Conservation (phyloP, 2,888 invertebrate species). For the Epiblema foenella region DNA sequence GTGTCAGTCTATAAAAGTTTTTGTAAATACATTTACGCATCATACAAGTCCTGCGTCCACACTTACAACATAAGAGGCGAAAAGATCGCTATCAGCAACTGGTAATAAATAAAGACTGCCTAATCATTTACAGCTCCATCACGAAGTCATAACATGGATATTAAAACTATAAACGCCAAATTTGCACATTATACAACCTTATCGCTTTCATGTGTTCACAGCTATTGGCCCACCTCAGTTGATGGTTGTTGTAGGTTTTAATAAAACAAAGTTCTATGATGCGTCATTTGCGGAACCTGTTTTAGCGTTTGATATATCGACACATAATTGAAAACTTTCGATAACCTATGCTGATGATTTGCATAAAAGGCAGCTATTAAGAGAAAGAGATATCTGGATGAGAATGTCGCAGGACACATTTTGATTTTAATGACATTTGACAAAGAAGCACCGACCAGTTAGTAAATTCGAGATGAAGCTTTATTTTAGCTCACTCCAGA, state of each 20-base stretch:
- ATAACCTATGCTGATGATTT: constrained; percentile 27
- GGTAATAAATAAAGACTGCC: constrained; percentile 9
- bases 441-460: background rate
- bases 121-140: constrained; percentile 19
- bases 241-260: background rate
- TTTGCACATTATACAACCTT: background rate
- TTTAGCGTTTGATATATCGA: constrained; percentile 31
- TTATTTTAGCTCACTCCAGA: background rate
- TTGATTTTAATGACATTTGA: background rate
- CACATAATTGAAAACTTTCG: constrained; percentile 40
- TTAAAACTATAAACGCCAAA: constrained; percentile 13
- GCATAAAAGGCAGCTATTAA: constrained; percentile 19
- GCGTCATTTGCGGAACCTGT: constrained; percentile 17
- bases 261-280: constrained; percentile 3
- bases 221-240: background rate
- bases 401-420: background rate
- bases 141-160: constrained; percentile 21
- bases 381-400: background rate
- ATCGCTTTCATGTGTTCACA: background rate
- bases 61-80: constrained; percentile 9
- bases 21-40: background rate
- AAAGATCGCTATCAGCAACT: constrained; percentile 18
- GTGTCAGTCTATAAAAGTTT: background rate
- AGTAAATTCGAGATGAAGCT: too few relatives aligned
- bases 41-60: background rate